Conservation (phyloP, 2,797 vertebrate genomes). For the Enteromius thamalakanensis region DNA sequence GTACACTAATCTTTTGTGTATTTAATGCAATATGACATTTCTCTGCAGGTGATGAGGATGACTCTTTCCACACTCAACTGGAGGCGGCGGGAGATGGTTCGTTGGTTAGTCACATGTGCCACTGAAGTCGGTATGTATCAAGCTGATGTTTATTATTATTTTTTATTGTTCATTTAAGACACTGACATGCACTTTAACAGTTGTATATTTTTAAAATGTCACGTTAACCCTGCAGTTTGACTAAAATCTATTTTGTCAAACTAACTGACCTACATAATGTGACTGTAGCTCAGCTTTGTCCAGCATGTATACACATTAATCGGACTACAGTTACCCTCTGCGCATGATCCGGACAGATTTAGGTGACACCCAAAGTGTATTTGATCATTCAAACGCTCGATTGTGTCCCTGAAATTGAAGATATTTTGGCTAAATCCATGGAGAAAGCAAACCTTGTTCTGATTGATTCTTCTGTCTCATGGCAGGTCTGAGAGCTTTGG, state of each 20-base stretch:
- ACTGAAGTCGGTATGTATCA: slow-evolving; percentile 95
- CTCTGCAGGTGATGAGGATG: slow-evolving; percentile 96
- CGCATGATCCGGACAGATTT: not conserved
- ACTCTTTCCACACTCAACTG: slow-evolving; percentile 97
- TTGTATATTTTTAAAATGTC: slow-evolving; percentile 10
- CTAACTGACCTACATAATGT: not conserved
- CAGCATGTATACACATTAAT: not conserved
- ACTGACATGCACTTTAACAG: not conserved
- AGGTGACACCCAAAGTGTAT: not conserved
- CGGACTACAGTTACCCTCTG: not conserved
- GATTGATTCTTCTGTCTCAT: not conserved
- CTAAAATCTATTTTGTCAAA: not conserved
- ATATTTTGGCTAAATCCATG: not conserved
- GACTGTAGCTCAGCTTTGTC: not conserved
- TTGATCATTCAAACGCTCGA: not conserved
- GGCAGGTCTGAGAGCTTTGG: slow-evolving; percentile 90
- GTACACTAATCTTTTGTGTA: slow-evolving; percentile 4
- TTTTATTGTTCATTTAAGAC: not conserved
- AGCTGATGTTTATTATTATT: not conserved
- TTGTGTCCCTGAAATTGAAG: not conserved
- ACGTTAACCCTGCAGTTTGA: not conserved
- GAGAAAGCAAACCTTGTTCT: not conserved
- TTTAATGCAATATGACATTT: slow-evolving; percentile 33
- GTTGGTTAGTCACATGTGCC: slow-evolving; percentile 97
- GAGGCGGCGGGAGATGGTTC: slow-evolving; percentile 97